These are phyloP conservation scores for Hippolais icterina DNA, from an alignment of 2,113 vertebrate genomes.

Conservation along the genomic window DNA sequence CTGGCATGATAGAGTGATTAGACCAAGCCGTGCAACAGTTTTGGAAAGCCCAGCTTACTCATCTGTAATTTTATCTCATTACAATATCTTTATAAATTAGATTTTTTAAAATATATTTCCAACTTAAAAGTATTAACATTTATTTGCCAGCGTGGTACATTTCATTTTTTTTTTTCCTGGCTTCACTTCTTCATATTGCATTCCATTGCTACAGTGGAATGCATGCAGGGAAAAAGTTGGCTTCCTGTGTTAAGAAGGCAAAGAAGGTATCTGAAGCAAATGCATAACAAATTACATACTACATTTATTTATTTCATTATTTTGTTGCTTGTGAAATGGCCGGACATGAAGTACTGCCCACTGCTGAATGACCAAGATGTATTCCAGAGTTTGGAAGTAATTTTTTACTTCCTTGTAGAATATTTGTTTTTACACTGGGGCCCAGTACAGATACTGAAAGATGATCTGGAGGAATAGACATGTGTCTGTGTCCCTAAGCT, in stretches of 20 bases:
- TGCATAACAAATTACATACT: neutral
- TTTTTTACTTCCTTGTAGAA: neutral
- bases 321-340: neutral
- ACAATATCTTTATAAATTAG: neutral
- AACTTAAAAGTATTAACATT: neutral
- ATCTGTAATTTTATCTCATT: conserved; percentile 1
- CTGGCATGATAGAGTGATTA: neutral
- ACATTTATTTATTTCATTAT: neutral
- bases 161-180: neutral
- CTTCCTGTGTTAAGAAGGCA: neutral
- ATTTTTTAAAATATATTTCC: neutral
- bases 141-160: neutral
- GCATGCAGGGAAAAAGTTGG: neutral
- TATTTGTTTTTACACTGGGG: neutral
- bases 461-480: neutral
- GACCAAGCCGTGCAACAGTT: neutral
- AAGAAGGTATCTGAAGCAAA: neutral
- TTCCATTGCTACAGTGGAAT: neutral
- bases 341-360: neutral
- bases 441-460: neutral
- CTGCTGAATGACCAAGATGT: neutral
- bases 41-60: neutral
- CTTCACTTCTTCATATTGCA: neutral
- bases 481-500: neutral
- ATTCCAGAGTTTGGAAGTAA: neutral